phyloP scores from a whole-genome alignment of 1,140 invertebrate genomes.

The Drosophila burlai region DNA sequence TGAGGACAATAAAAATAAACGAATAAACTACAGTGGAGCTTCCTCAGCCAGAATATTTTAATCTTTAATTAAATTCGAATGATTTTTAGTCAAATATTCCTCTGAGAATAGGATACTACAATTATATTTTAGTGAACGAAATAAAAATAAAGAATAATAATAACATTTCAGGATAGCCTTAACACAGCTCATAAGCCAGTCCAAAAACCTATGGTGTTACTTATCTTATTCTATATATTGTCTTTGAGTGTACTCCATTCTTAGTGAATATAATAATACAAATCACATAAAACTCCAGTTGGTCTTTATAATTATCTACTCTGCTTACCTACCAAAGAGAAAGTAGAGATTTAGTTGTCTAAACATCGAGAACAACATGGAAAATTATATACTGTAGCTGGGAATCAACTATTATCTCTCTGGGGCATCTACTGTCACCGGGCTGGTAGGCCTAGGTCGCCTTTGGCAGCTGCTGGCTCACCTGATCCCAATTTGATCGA shows the following conservation, averaged over 20 bases:
- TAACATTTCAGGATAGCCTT: neutral
- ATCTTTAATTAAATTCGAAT: neutral
- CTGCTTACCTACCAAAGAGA: neutral
- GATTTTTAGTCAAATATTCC: neutral
- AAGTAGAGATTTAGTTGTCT: neutral
- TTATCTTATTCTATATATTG: neutral
- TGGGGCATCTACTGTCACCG: conserved; percentile 3
- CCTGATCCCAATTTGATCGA: conserved; percentile 20
- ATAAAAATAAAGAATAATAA: too few relatives aligned
- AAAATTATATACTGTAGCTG: neutral
- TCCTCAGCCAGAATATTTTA: too few relatives aligned
- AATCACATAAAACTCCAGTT: too few relatives aligned
- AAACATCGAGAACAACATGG: too few relatives aligned
- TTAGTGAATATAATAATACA: too few relatives aligned
- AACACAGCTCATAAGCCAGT: neutral
- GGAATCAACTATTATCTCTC: too few relatives aligned
- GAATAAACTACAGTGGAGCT: conserved; percentile 17
- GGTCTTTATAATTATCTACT: too few relatives aligned
- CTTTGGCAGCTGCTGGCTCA: conserved; percentile 20
- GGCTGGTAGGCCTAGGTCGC: conserved; percentile 34
- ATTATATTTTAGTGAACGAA: too few relatives aligned
- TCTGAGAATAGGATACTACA: neutral
- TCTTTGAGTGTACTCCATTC: too few relatives aligned
- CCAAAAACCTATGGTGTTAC: neutral
- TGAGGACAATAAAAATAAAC: neutral